These are phyloP conservation scores for Molossus molossus DNA, from an alignment of 2,797 vertebrate species.

Conservation along the genomic window DNA sequence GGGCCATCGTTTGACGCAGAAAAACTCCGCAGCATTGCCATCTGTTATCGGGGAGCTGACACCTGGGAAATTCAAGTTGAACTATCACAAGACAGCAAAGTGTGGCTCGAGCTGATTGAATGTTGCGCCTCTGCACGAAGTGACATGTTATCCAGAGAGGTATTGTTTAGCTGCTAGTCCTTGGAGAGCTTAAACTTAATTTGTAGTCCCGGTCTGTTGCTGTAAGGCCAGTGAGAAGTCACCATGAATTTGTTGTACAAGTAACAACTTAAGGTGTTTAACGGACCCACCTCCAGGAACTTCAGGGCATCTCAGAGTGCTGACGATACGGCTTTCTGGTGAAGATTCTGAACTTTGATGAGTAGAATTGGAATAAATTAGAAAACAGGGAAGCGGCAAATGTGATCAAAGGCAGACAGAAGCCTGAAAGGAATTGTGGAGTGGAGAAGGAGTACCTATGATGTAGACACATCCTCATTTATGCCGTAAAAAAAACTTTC, in stretches of 20 bases:
- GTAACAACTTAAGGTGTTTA: background rate
- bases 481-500: background rate
- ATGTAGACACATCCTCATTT: background rate
- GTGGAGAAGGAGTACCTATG: background rate
- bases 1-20: background rate
- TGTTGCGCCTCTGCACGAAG: background rate
- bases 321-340: background rate
- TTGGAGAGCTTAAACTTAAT: background rate
- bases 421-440: background rate
- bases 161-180: constrained; percentile 25
- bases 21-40: background rate
- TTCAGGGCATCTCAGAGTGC: background rate
- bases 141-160: background rate
- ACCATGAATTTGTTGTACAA: background rate
- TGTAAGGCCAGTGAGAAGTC: background rate
- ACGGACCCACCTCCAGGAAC: background rate
- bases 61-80: background rate
- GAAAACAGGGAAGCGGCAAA: background rate
- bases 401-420: background rate
- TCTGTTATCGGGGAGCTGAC: constrained; percentile 3
- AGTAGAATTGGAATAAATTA: background rate
- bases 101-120: constrained; percentile 41
- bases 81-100: background rate
- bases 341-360: background rate
- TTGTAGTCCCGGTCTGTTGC: background rate